phyloP scores from a whole-genome alignment of 2,113 vertebrate genomes.

The Chionodraco myersi region DNA sequence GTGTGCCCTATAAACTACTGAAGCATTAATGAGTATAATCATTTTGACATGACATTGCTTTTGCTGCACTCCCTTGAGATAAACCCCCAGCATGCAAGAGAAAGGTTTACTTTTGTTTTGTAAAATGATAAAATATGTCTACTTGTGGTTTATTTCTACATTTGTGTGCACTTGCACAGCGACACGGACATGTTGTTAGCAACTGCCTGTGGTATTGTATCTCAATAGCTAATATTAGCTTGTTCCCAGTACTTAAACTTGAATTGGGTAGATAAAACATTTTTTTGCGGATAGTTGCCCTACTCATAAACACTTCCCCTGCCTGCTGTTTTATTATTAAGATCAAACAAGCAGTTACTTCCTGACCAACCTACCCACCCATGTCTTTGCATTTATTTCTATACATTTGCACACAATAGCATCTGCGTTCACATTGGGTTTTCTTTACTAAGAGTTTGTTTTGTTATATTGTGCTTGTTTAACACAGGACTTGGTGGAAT shows the following conservation, averaged over 20 bases:
- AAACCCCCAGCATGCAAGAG: background rate
- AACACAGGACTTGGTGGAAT: constrained; percentile 91
- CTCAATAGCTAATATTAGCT: background rate
- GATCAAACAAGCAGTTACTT: background rate
- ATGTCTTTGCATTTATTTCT: constrained; percentile 12
- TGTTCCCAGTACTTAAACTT: background rate
- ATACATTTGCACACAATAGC: background rate
- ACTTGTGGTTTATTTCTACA: constrained; percentile 13
- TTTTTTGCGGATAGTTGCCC: background rate
- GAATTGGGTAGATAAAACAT: background rate
- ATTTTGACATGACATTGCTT: constrained; percentile 26
- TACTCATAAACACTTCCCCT: constrained; percentile 1
- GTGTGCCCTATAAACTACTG: constrained; percentile 17
- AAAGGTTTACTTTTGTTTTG: background rate
- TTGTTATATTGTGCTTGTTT: constrained; percentile 37
- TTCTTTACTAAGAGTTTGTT: constrained; percentile 2
- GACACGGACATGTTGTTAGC: constrained; percentile 1
- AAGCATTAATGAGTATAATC: constrained; percentile 25
- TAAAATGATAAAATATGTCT: background rate
- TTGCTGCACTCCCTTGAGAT: background rate
- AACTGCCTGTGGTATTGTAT: constrained; percentile 3
- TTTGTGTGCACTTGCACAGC: constrained; percentile 3
- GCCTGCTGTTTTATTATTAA: background rate
- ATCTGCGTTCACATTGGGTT: background rate
- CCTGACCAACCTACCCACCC: background rate